Base-by-base conservation (phyloP, 1,140 invertebrate species). In the Telenomus remus region DNA sequence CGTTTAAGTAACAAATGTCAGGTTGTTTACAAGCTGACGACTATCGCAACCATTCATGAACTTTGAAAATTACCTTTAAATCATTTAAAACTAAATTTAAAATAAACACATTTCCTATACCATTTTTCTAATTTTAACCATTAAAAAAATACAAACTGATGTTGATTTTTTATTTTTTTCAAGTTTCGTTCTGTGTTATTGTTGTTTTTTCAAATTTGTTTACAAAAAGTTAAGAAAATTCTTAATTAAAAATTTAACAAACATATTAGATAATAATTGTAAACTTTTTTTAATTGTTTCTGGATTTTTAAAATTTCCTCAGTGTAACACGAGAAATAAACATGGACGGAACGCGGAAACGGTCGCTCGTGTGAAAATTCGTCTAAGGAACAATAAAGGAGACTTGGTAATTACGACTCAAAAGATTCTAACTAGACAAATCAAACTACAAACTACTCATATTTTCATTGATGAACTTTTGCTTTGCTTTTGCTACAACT, bases 311-410 rank as follows among this genome's bases (percentile, higher is more conserved):
- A n/a, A 59, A 39, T 71, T 74, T 61, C 33, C 61, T 66, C 66
- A 61, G 42, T 74, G 71, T 66, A 56, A 61, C 57, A 61, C 33
- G 46, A 56, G 46, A 42, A 63, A 74, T 74, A 74, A 74, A 74
- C 71, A 63, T 57, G 63, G 47, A 61, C 47, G 71, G 71, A 74
- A 74, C 71, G 71, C 71, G 71, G 71, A 74, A 74, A 74, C 51
- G 56, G 50, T 74, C 51, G 71, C 61, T 74, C 66, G 66, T 74
- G 63, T 74, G 71, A 65, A 70, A 61, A 76, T 60, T 70, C 60
- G 19, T 6, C 55, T 57, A 56, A 57, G 53, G 53, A 75, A 75
- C 71, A 75, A 68, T 68, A 56, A 75, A 75, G 46, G 47, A 57
- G 55, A 55, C 42, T 11, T 42, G 61, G 66, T 68, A 66, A 66